phyloP scores from a whole-genome alignment of 2,888 invertebrate genomes.

The Noctua fimbriata region DNA sequence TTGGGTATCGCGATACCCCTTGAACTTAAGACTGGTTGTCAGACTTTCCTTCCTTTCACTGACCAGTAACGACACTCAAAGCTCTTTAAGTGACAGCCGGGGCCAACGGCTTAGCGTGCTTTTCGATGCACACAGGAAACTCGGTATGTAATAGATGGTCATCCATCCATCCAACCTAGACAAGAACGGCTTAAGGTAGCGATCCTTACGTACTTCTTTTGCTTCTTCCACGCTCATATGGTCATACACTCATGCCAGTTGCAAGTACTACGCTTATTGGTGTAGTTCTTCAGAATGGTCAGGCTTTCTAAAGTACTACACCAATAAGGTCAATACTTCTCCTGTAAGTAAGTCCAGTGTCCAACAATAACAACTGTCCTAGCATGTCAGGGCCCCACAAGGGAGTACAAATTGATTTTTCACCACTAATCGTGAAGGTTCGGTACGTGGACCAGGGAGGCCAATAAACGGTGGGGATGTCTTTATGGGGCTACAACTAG shows the following conservation, averaged over 20 bases:
- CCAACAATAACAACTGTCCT: conserved; percentile 45
- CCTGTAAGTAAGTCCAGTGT: background rate
- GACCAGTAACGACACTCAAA: no score
- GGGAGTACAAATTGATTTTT: conserved; percentile 67
- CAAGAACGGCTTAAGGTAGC: no score
- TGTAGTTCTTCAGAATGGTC: no score
- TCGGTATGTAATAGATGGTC: no score
- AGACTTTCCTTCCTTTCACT: no score
- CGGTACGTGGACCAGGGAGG: conserved; percentile 67
- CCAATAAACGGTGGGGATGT: conserved; percentile 75
- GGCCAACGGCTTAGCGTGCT: no score
- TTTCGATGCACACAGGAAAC: no score
- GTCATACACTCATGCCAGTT: background rate
- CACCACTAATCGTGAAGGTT: conserved; percentile 60
- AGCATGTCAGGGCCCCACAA: conserved; percentile 49
- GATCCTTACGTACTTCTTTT: background rate
- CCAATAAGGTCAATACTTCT: background rate
- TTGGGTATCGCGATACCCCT: no score
- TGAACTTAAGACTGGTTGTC: no score
- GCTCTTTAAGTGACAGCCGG: no score
- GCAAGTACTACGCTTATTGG: background rate
- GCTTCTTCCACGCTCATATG: background rate
- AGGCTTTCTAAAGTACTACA: background rate
- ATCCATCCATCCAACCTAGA: no score
- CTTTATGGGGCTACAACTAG: conserved; percentile 84